Percentiles rank a stretch among this genome's conserved stretches.
These are phyloP conservation scores for Taxidea taxus DNA, from an alignment of 2,113 vertebrate genomes.

Conservation along the genomic window DNA sequence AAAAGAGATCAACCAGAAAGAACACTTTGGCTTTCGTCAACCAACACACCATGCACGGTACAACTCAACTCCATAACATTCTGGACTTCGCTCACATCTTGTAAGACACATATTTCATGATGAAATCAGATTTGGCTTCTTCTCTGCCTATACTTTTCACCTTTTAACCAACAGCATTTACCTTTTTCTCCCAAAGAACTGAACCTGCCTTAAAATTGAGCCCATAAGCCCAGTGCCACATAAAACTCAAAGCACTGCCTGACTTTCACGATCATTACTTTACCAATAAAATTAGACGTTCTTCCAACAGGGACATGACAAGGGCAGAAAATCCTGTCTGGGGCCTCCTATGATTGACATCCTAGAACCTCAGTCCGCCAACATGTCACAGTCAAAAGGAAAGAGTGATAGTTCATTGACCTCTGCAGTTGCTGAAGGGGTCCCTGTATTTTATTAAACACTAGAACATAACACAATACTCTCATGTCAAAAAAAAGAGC, in stretches of 20 bases:
- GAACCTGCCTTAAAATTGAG: not conserved
- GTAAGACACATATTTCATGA: not conserved
- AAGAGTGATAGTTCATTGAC: not conserved
- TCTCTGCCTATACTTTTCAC: not conserved
- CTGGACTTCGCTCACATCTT: not conserved
- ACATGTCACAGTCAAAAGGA: not conserved
- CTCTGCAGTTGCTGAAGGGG: not conserved
- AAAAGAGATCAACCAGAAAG: not conserved
- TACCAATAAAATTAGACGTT: not conserved
- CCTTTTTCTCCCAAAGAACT: not conserved
- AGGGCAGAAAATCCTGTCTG: not conserved
- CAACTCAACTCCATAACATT: not conserved
- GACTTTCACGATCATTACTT: not conserved
- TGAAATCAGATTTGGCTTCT: not conserved
- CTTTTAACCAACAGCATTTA: not conserved
- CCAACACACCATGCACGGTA: accelerated
- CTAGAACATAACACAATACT: not conserved
- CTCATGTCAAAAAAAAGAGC: not conserved
- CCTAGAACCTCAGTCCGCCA: not conserved
- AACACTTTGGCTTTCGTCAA: accelerated
- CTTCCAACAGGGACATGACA: not conserved
- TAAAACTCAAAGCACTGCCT: not conserved
- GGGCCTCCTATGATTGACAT: not conserved
- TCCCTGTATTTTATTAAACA: not conserved
- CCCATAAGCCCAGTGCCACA: not conserved